A percentile compares a stretch with the other conserved stretches of the same genome.
Evolutionary conservation across 1,140 invertebrate genomes (phyloP).

Genomic region (Drosophila nebulosa): DNA sequence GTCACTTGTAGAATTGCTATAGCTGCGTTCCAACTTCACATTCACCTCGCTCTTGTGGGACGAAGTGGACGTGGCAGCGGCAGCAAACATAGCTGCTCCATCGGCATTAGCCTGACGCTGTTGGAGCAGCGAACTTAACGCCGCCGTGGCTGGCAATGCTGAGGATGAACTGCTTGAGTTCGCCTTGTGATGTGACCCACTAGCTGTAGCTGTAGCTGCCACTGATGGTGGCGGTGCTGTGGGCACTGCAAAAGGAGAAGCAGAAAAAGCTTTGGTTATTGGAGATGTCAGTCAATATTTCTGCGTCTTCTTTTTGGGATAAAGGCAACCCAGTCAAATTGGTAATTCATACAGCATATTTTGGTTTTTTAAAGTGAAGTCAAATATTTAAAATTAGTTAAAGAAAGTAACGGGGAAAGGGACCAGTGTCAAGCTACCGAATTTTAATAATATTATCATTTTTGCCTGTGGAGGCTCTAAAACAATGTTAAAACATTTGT

Average conservation of each 20-base stretch:
- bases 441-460: too few relatives aligned
- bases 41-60: conserved; percentile 48
- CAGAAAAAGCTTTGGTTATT: background rate
- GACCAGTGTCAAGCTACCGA: too few relatives aligned
- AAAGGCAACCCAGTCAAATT: too few relatives aligned
- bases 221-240: conserved; percentile 12
- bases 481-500: too few relatives aligned
- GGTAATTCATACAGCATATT: too few relatives aligned
- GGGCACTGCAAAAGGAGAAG: conserved; percentile 22
- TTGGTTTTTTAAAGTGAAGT: too few relatives aligned
- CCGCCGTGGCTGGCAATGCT: conserved; percentile 54
- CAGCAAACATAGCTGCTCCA: conserved; percentile 42
- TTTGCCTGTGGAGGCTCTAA: too few relatives aligned
- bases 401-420: too few relatives aligned
- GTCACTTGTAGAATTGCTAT: conserved; percentile 65
- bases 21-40: conserved; percentile 66
- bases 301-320: too few relatives aligned
- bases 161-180: background rate
- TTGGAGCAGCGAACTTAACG: conserved; percentile 57
- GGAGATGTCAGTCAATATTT: background rate
- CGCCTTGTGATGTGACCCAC: conserved; percentile 29
- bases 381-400: too few relatives aligned
- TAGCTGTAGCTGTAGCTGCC: conserved; percentile 8
- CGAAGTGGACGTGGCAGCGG: conserved; percentile 9
- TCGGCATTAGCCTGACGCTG: conserved; percentile 68